Conservation (phyloP, 2,113 vertebrate genomes). For the Hymenochirus boettgeri region DNA sequence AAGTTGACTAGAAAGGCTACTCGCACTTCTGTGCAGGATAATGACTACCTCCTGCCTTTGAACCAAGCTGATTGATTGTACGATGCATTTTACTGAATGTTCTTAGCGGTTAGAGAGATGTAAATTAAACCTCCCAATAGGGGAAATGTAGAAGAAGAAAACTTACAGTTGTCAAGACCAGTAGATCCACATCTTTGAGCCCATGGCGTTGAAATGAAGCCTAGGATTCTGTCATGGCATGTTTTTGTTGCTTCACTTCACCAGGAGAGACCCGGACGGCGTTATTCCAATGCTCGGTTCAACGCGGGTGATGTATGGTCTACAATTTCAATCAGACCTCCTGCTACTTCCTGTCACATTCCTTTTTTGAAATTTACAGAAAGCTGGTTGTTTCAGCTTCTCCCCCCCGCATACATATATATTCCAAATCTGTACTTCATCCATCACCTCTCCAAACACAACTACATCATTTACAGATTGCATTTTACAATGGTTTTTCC, state of each 20-base stretch:
- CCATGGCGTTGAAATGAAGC: conserved; percentile 50
- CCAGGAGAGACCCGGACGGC: conserved; percentile 32
- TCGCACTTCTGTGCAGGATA: too few relatives aligned
- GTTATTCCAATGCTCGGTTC: conserved; percentile 40
- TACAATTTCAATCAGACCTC: conserved; percentile 52
- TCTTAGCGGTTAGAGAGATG: neutral
- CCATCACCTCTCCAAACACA: too few relatives aligned
- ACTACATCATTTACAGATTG: too few relatives aligned
- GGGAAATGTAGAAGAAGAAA: conserved; percentile 45
- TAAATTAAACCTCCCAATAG: neutral
- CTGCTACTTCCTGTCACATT: conserved; percentile 50
- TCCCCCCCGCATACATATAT: too few relatives aligned
- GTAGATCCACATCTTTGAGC: conserved; percentile 50
- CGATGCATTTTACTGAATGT: neutral
- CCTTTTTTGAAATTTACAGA: conserved; percentile 47
- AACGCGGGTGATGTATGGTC: conserved; percentile 45
- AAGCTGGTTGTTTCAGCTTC: conserved; percentile 42
- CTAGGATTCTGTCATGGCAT: conserved; percentile 46
- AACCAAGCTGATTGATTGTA: neutral
- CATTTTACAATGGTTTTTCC: too few relatives aligned
- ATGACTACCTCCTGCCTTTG: too few relatives aligned
- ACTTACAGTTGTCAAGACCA: conserved; percentile 52
- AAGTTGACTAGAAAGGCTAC: too few relatives aligned
- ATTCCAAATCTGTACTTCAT: too few relatives aligned
- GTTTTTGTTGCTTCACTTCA: conserved; percentile 57